These are phyloP conservation scores for Agrenia bidenticulata DNA, from an alignment of 2,888 invertebrate genomes.

Conservation along the genomic window DNA sequence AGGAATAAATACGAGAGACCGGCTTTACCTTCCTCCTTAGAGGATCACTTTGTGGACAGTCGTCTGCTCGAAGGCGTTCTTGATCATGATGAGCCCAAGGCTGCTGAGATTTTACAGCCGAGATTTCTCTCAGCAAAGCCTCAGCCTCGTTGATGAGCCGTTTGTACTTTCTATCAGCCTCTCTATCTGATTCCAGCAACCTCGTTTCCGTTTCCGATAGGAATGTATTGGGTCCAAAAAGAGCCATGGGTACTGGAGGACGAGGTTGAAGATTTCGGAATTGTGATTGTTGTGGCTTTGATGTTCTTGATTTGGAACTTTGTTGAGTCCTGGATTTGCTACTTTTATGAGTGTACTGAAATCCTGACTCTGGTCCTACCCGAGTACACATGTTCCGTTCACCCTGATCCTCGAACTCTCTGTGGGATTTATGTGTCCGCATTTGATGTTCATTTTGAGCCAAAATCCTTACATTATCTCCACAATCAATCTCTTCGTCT, in stretches of 20 bases:
- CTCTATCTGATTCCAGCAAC: constrained; percentile 45
- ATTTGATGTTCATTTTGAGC: not conserved
- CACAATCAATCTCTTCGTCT: constrained; percentile 20
- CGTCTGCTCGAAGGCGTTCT: constrained; percentile 38
- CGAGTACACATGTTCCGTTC: not conserved
- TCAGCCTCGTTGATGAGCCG: constrained; percentile 50
- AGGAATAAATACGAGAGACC: not conserved
- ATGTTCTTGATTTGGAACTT: constrained; percentile 42
- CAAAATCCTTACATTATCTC: constrained; percentile 2
- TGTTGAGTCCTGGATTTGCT: constrained; percentile 11
- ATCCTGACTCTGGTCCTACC: not conserved
- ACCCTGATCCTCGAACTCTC: not conserved
- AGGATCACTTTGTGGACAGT: constrained; percentile 53
- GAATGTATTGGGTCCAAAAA: constrained; percentile 46
- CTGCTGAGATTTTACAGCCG: constrained; percentile 44
- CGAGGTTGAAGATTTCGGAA: constrained; percentile 27
- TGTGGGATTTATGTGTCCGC: not conserved
- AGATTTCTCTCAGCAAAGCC: constrained; percentile 49
- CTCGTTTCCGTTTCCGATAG: constrained; percentile 52
- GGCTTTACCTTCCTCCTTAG: constrained; percentile 50
- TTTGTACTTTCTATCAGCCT: constrained; percentile 49
- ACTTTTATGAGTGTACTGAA: constrained; percentile 9
- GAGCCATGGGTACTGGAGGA: constrained; percentile 40
- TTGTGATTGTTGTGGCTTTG: constrained; percentile 40
- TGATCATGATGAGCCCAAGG: constrained; percentile 25